Conservation (phyloP, 23 tunicate genomes). For the Corella eumyota region DNA sequence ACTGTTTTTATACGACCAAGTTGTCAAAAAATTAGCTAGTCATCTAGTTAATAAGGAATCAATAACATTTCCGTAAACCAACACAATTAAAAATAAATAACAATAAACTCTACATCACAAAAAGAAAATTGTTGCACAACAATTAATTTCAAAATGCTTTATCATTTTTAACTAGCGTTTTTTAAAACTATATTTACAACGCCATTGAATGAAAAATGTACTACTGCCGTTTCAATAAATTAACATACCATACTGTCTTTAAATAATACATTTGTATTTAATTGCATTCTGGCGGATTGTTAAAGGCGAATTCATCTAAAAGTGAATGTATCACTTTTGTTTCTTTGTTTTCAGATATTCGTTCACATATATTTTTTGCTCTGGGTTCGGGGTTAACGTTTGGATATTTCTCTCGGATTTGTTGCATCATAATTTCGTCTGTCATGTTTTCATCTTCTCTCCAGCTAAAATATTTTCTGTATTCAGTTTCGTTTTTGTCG, state of each 20-base stretch:
- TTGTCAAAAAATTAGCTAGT: too few relatives aligned
- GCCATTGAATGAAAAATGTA: neutral
- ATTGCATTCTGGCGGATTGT: neutral
- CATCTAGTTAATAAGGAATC: too few relatives aligned
- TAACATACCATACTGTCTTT: neutral
- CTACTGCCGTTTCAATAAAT: neutral
- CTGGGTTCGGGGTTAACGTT: neutral
- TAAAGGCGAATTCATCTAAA: constrained; percentile 1
- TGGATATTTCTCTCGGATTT: constrained; percentile 4
- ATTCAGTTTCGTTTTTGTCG: constrained; percentile 11
- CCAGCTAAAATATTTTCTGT: constrained; percentile 15
- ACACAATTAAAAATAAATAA: too few relatives aligned
- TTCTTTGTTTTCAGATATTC: neutral
- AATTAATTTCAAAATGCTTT: too few relatives aligned
- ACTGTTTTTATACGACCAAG: too few relatives aligned
- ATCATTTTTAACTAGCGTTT: too few relatives aligned
- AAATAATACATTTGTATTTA: too few relatives aligned
- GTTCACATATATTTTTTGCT: constrained; percentile 1
- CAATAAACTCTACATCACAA: too few relatives aligned
- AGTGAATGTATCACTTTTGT: constrained; percentile 1
- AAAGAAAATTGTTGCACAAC: too few relatives aligned
- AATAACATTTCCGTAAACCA: too few relatives aligned
- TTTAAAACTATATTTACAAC: too few relatives aligned
- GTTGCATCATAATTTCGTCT: constrained; percentile 24
- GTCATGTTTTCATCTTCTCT: constrained; percentile 21